Evolutionary conservation across 1,140 invertebrate genomes (phyloP), one percentile per base, ranked within the genome.

Genomic region (Apis laboriosa): DNA sequence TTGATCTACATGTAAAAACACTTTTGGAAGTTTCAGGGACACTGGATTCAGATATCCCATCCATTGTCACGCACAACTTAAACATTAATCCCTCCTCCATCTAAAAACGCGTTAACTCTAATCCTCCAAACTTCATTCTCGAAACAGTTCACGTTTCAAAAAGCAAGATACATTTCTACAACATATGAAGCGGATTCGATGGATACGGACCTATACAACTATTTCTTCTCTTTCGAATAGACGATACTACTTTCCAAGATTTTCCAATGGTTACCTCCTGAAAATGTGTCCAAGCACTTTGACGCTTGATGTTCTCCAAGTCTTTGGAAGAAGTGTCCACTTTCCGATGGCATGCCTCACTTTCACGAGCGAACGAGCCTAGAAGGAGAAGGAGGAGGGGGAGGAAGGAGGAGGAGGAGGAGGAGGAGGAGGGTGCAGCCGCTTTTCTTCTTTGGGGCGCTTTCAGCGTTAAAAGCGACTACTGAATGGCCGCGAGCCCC

Each of bases 381-480:
- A n/a, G 19, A 56, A 55, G 70, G 55, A 56, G 68, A 9, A 24
- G 49, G 9, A 53, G 21, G 68, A n/a, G 11, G 34, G n/a, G 13
- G 70, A 9, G 49, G 63, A 24, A 24, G 24, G 15, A 12, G 17
- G 51, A 24, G 34, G 9, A 60, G n/a, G 2, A 1, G 4, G 28
- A 55, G 2, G 9, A 21, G 15, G 2, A 12, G 55, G 11, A 15
- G 19, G 28, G 24, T 67, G 58, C n/a, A n/a, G 70, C n/a, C 28
- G 80, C 73, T 80, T 83, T 84, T 79, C 83, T 84, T 82, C 84
- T 86, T 79, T 72, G 73, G 75, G 60, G 53, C 64, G 85, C 84
- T 89, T 79, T 81, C 77, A 84, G 34, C 80, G 81, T 78, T 86
- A 86, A 89, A 89, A 84, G 87, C 84, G 81, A 84, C 77, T 82